Evolutionary conservation across 2,888 invertebrate genomes (phyloP), one percentile per base, ranked within the genome.

Genomic region (Diogma glabrata): DNA sequence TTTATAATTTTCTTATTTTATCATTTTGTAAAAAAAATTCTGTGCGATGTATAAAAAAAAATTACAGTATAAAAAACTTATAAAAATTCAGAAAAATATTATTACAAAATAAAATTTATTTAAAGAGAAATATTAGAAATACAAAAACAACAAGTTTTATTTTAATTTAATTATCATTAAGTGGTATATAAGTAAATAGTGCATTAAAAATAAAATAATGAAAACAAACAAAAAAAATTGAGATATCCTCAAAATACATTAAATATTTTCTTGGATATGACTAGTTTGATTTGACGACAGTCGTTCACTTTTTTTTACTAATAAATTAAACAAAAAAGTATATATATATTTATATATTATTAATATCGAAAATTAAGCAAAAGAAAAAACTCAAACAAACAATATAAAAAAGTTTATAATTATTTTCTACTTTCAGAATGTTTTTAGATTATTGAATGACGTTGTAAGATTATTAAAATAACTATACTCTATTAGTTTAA

Each of bases 101-200:
- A 47, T 47, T 36, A n/a, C 38, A 40, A 30, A 48, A 20, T 33
- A 33, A 33, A 47, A 47, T 48, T 46, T 30, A 30, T 48, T 46
- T 40, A 24, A 45, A 49, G 24, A 48, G 33, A 46, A 50, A 47
- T 23, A 50, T 51, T 26, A 26, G 26, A 47, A 47, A 47, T 24
- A 23, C 7, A 49, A 51, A 51, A 45, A 30, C 45, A 49, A 51
- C 50, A 49, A 50, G 23, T 46, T 46, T 46, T 46, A 23, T 22
- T 46, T 46, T 46, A 46, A 24, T 46, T 24, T 46, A 46, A 53
- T 49, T 49, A 49, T 53, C 40, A 51, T 53, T 49, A 45, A 46
- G 51, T 51, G 51, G 22, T 24, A 24, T 49, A 53, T 51, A 40
- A 53, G 49, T 51, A 51, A 51, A 51, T 51, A 51, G 51, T 51